Conservation (phyloP, 2,888 invertebrate species). For the Tenthredo scrophulariae region DNA sequence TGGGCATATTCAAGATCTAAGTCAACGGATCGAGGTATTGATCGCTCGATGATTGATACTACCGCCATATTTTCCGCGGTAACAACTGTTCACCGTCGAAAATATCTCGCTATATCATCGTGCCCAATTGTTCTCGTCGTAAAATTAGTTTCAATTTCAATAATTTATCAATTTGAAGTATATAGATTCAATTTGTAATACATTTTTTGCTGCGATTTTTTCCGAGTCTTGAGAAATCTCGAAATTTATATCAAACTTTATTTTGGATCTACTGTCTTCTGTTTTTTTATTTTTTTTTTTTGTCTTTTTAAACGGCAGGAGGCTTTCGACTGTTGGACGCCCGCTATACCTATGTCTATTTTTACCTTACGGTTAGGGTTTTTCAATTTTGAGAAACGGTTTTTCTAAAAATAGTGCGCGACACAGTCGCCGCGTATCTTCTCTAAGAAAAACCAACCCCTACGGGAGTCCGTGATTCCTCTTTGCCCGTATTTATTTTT, state of each 20-base stretch:
- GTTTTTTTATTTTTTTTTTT: neutral
- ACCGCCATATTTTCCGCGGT: neutral
- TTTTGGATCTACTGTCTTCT: neutral
- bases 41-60: neutral
- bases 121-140: neutral
- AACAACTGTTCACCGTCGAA: neutral
- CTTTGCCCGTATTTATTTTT: slow-evolving; percentile 22
- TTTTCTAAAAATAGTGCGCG: slow-evolving; percentile 61
- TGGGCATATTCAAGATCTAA: slow-evolving; percentile 48
- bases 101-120: neutral
- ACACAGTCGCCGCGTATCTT: slow-evolving; percentile 8
- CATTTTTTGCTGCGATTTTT: too few species aligned
- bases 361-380: neutral
- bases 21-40: slow-evolving; percentile 38
- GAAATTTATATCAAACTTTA: neutral
- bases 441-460: slow-evolving; percentile 35
- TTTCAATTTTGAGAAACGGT: slow-evolving; percentile 51
- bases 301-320: neutral
- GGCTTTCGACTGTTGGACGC: neutral
- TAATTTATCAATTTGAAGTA: neutral
- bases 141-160: too few species aligned
- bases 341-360: slow-evolving; percentile 47
- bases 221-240: neutral
- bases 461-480: slow-evolving; percentile 36
- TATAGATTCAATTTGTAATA: neutral